Evolutionary conservation across 2,888 invertebrate species (phyloP), one percentile per base, ranked within the genome.

Genomic region (Sialis lutaria): DNA sequence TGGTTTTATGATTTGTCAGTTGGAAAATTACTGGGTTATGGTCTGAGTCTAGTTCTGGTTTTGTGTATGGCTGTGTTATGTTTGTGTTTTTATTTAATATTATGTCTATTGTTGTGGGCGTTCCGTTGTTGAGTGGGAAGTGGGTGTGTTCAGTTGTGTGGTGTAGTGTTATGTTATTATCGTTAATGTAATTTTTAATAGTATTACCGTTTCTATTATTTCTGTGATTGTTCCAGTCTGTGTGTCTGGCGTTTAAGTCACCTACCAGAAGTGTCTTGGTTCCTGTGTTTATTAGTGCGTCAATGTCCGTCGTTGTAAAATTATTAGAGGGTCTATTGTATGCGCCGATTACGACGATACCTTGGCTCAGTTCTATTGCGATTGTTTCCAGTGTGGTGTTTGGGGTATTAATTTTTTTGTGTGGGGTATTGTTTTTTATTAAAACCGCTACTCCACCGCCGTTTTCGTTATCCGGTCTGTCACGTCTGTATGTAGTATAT

Each of bases 71-170:
- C 0, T 53, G 41, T 22, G 51, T 46, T 0, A 53, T 48, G 30
- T 50, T 48, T 1, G 7, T 44, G 35, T 55, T 56, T 51, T 57
- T 57, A 10, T 50, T 55, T 8, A 56, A 33, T 30, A 50, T 52
- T 47, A 57, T 51, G 39, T 57, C 54, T 48, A 57, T 53, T 33
- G 53, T 54, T 42, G 53, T 50, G 6, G 56, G 54, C 6, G 52
- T 54, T 4, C 34, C 51, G 30, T 48, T 50, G 30, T 54, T 57
- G 2, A 42, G 6, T 6, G 56, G 55, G 33, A 49, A 54, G 22
- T 53, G 49, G 7, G 55, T 57, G n/a, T 53, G 55, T 44, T 50
- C 49, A n/a, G 53, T 40, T 4, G 55, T 51, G 42, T 44, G 53
- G 10, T 51, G 30, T 2, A 57, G 33, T 2, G 1, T 44, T 32